Base-by-base conservation (phyloP, 2,888 invertebrate species). In the Acronicta aceris region DNA sequence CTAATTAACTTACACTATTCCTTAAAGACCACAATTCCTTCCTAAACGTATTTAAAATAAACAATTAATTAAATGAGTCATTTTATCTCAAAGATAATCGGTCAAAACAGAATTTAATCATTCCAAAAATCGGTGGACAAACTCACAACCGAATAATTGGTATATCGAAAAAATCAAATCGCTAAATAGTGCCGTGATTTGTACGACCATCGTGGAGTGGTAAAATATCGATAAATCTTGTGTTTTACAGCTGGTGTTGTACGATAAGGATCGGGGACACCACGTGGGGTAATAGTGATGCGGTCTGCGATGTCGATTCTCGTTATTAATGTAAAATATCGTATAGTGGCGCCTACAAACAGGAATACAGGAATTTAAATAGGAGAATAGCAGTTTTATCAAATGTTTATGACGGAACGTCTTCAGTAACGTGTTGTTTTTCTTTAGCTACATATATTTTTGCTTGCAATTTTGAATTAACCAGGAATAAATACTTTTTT, bases 171-270 rank as follows among this genome's bases (percentile, higher is more conserved):
- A 64, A 38, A 72, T 72, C 67, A 68, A 69, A 79, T 74, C 79
- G 67, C 78, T 79, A 78, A 92, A 91, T 93, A 92, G 92, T 91
- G 90, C 81, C 81, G 93, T 91, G 93, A 92, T 92, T 92, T 92
- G 93, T 92, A 82, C 87, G 82, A 79, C 86, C 86, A 90, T 92
- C 91, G 86, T 78, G 78, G 74, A 76, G 80, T 81, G 84, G 89
- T 87, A 90, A 94, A 92, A 91, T 91, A 89, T 90, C 93, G 92
- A 94, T 94, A 94, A 94, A 94, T 94, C 92, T 90, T 90, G 83
- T 88, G 92, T 93, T 94, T 94, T 93, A 94, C 94, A 94, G 93
- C 93, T 91, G 92, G 90, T 84, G 87, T 82, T 77, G 79, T 70
- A 74, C 81, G 93, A 94, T 94, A 94, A 90, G 87, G 85, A 94